Evolutionary conservation across 2,113 vertebrate species (phyloP), one percentile per base, ranked within the genome.

Genomic region (Cyanoderma ruficeps): DNA sequence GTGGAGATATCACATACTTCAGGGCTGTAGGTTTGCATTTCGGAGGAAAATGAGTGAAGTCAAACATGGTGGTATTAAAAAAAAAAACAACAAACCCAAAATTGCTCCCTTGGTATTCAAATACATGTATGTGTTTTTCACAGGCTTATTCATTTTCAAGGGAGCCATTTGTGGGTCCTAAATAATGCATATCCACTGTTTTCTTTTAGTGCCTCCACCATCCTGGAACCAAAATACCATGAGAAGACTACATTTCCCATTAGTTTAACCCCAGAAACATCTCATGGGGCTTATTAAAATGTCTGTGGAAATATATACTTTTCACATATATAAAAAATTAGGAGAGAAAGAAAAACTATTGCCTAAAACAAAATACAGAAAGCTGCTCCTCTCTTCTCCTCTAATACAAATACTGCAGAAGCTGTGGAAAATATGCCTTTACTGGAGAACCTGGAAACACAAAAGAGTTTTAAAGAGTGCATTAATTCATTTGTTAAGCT

Each of bases 221-320:
- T n/a, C 35, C 83, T 86, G 83, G 71, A 93, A 91, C 42, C 75
- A 94, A 90, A 90, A 90, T 74, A 83, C 64, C 92, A 92, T 13
- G 39, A 80, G 82, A 96, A 94, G 87, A 74, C 74, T 87, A 53
- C 27, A 52, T 80, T 95, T 86, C 71, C 76, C 93, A 86, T 55
- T 96, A 92, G 83, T 94, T 94, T 79, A 83, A 72, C 42, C 33
- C 76, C 33, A 2, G 87, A 92, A 94, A 56, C 55, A 91, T 80
- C 75, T 90, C 87, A 22, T 50, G 64, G 39, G 67, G 19, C 68
- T 91, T 82, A 91, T 88, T 91, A 89, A 91, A 91, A 93, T 25
- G 63, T 77, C 91, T 91, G 71, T 93, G 70, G 84, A 91, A 94
- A 93, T 19, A 85, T 22, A 88, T 57, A 55, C 27, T 69, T 84